phyloP scores from a whole-genome alignment of 2,797 vertebrate genomes.

The Catamblyrhynchus diadema region DNA sequence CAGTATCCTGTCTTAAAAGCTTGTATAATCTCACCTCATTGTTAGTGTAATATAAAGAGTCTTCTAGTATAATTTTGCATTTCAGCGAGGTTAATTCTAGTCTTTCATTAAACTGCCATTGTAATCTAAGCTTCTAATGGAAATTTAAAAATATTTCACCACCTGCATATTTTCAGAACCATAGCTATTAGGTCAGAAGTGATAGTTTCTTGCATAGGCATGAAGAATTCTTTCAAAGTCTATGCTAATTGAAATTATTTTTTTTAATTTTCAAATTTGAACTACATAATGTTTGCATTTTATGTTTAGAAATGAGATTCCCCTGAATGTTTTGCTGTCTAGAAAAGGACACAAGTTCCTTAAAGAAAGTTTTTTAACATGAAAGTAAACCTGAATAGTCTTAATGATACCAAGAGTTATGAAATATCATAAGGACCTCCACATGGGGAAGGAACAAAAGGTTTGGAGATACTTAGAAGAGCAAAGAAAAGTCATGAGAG shows the following conservation, averaged over 20 bases:
- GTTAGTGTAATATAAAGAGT: background rate
- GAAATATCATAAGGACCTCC: background rate
- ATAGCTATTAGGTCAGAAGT: background rate
- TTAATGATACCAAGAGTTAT: background rate
- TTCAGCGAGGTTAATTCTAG: constrained; percentile 26
- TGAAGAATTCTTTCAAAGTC: background rate
- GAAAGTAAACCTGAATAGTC: background rate
- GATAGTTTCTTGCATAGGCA: background rate
- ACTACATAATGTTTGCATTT: background rate
- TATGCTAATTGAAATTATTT: background rate
- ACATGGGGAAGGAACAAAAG: background rate
- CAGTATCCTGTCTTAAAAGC: background rate
- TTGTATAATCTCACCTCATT: constrained; percentile 29
- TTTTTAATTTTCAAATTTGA: constrained; percentile 12
- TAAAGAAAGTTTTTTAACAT: background rate
- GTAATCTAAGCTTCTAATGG: constrained; percentile 9
- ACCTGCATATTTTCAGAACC: background rate
- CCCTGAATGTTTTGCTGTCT: background rate
- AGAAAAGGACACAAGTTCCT: background rate
- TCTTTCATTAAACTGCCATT: constrained; percentile 40
- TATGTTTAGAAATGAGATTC: background rate
- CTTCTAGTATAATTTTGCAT: constrained; percentile 29
- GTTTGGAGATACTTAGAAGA: background rate
- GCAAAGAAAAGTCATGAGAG: background rate
- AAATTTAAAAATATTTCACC: constrained; percentile 26